These are phyloP conservation scores for Melinaea menophilus DNA, from an alignment of 2,888 invertebrate genomes.

Conservation along the genomic window DNA sequence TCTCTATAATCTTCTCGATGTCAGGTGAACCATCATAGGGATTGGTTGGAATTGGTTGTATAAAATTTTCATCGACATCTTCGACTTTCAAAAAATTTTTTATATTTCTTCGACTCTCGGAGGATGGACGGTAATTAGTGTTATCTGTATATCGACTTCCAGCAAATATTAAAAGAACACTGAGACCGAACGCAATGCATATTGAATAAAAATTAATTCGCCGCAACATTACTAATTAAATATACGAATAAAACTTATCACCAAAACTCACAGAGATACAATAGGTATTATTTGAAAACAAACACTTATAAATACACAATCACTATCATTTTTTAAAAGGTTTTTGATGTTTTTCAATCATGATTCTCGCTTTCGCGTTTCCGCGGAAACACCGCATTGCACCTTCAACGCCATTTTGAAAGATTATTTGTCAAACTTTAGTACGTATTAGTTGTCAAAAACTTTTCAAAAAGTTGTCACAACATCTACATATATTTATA, in stretches of 20 bases:
- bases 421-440: constrained; percentile 26
- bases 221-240: constrained; percentile 69
- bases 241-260: constrained; percentile 44
- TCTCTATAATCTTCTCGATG: constrained; percentile 60
- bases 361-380: constrained; percentile 64
- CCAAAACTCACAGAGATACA: constrained; percentile 30
- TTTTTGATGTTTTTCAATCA: constrained; percentile 60
- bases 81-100: constrained; percentile 81
- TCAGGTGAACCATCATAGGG: constrained; percentile 58
- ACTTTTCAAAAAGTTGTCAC: constrained; percentile 37
- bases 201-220: constrained; percentile 73
- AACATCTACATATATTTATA: constrained; percentile 13
- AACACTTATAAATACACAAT: constrained; percentile 56
- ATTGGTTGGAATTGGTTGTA: constrained; percentile 58
- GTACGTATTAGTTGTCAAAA: constrained; percentile 23
- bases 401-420: constrained; percentile 64
- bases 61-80: constrained; percentile 53
- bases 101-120: constrained; percentile 63
- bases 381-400: constrained; percentile 77
- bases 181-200: constrained; percentile 74
- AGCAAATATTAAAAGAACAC: constrained; percentile 73
- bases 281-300: constrained; percentile 31
- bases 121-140: constrained; percentile 67
- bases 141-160: constrained; percentile 77
- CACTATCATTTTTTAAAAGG: constrained; percentile 60